These are phyloP conservation scores for Pandemis heparana DNA, from an alignment of 2,888 invertebrate genomes.

Conservation along the genomic window DNA sequence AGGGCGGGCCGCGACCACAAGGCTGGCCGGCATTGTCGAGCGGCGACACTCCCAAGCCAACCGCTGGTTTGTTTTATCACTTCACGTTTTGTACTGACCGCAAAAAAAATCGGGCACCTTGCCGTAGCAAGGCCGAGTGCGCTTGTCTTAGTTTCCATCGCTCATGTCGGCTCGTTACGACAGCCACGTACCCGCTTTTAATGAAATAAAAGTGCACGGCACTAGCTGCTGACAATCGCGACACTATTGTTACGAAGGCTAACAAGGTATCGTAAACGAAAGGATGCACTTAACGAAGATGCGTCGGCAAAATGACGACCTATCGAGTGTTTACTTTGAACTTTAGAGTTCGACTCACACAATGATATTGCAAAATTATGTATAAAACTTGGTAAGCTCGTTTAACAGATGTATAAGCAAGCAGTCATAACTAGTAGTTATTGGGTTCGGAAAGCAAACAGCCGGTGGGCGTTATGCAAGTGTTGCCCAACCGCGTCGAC, in stretches of 20 bases:
- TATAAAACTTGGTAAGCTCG: conserved; percentile 21
- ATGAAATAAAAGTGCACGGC: conserved; percentile 45
- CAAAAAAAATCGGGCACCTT: conserved; percentile 78
- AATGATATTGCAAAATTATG: conserved; percentile 43
- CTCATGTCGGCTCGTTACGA: conserved; percentile 66
- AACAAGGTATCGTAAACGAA: conserved; percentile 71
- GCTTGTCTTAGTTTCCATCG: conserved; percentile 71
- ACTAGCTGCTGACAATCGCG: conserved; percentile 59
- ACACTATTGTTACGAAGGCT: conserved; percentile 73
- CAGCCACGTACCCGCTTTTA: conserved; percentile 52
- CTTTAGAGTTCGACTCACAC: conserved; percentile 57
- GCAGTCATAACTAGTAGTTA: conserved; percentile 47
- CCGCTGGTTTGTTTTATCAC: conserved; percentile 68
- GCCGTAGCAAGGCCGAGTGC: conserved; percentile 68
- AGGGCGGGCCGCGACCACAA: conserved; percentile 53
- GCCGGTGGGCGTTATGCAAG: conserved; percentile 58
- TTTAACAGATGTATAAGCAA: conserved; percentile 40
- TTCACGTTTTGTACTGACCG: conserved; percentile 73
- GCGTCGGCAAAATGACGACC: conserved; percentile 71
- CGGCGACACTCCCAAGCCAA: conserved; percentile 61
- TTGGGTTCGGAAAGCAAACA: conserved; percentile 58
- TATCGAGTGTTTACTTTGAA: conserved; percentile 63
- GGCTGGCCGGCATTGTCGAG: conserved; percentile 64
- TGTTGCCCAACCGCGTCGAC: conserved; percentile 59
- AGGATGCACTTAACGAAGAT: conserved; percentile 73